Base-by-base conservation (phyloP, 2,113 vertebrate species). In the Coreoperca whiteheadi region DNA sequence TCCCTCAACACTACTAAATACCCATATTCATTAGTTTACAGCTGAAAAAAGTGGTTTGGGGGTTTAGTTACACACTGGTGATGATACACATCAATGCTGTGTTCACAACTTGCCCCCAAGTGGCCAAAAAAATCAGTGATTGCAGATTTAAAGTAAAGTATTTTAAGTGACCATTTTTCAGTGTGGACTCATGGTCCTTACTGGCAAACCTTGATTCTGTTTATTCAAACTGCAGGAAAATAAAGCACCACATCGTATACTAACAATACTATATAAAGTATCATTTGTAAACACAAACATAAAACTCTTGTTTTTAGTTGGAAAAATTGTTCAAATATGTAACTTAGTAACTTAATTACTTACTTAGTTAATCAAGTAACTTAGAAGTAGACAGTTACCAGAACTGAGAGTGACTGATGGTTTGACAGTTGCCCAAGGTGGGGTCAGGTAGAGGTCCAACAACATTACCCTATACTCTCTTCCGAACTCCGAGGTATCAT, bases 341-440 rank as follows among this genome's bases (percentile, higher is more conserved):
- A n/a, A n/a, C n/a, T n/a, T n/a, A n/a, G n/a, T n/a, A n/a, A n/a
- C n/a, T n/a, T n/a, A n/a, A n/a, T n/a, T n/a, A n/a, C n/a, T n/a
- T n/a, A n/a, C n/a, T n/a, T n/a, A n/a, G n/a, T n/a, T n/a, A n/a
- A n/a, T n/a, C n/a, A n/a, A n/a, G n/a, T n/a, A n/a, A n/a, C n/a
- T n/a, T 4, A 54, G 25, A 60, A 1, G 18, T 8, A 57, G 68
- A 80, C 48, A 79, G 66, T 85, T 78, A 56, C 71, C 80, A 86
- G 83, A 85, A 76, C 6, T 61, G 23, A 85, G 50, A 57, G 74
- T 87, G 81, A 88, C 30, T 46, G 77, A 86, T 90, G 72, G 54
- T 76, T 56, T 80, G 74, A 85, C 59, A 60, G 39, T 61, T 63
- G 59, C 63, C 32, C 46, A 53, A 72, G 57, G 21, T 73, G 64